Evolutionary conservation across 2,113 vertebrate species (phyloP).

Genomic region (Arvicanthis niloticus): DNA sequence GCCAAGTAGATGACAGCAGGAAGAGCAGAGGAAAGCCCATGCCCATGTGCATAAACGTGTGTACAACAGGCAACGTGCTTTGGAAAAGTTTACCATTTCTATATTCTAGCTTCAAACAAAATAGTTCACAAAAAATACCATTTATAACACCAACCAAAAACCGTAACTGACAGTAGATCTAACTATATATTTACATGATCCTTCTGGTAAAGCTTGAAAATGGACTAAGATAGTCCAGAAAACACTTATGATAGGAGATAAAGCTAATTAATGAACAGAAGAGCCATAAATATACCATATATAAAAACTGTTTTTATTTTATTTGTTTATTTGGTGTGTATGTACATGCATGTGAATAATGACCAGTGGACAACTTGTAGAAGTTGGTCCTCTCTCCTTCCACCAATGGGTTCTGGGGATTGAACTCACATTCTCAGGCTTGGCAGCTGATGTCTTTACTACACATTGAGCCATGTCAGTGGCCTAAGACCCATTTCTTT

Average conservation of each 20-base stretch:
- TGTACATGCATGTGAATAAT: neutral
- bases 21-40: neutral
- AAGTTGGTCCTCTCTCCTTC: neutral
- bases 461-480: neutral
- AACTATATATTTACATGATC: slow-evolving; percentile 15
- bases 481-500: neutral
- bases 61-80: neutral
- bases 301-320: neutral
- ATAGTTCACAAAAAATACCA: slow-evolving; percentile 34
- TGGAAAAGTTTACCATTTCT: slow-evolving; percentile 20
- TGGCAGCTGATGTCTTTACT: neutral
- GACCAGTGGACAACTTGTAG: neutral
- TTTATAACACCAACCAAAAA: neutral
- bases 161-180: neutral
- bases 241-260: neutral
- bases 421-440: neutral
- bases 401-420: neutral
- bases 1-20: neutral
- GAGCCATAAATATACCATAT: neutral
- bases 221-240: neutral
- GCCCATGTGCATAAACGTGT: neutral
- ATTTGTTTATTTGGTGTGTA: neutral
- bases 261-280: slow-evolving; percentile 13
- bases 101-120: neutral
- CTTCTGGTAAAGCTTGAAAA: slow-evolving; percentile 23